Base-by-base conservation (phyloP, 2,888 invertebrate species). In the Platycheirus albimanus region DNA sequence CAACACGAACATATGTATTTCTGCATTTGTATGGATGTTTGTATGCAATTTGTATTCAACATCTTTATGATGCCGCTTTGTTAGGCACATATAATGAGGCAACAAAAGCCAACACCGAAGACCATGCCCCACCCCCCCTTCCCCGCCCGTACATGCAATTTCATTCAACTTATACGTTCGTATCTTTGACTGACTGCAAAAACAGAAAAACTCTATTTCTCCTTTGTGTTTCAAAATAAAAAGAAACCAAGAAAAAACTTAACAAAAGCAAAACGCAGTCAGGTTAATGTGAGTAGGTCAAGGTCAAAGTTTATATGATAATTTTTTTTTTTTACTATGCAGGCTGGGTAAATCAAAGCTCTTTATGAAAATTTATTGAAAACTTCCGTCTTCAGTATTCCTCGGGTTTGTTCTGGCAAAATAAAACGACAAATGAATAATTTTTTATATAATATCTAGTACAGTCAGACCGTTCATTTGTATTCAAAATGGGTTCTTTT, bases 281-380 rank as follows among this genome's bases (percentile, higher is more conserved):
- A 36, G 45, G 33, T 69, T 54, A 69, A 51, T 61, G 43, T 20
- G 30, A 61, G 28, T 69, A 54, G 76, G 76, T 63, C 69, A 76
- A 20, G 76, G 76, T 45, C 52, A 28, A 15, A 52, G 52, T 15
- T 28, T 17, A 28, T 28, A 24, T 52, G 45, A 19, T n/a, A 11
- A n/a, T 8, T 56, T 56, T 10, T 38, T 2, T 24, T 47, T 52
- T 49, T 13, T 28, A 8, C 15, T 38, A 13, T 38, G 3, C 36
- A 24, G 20, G 1, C 2, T 13, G 24, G 8, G 28, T 11, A 58
- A 58, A 58, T 58, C 58, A 58, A 19, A 56, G 2, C 24, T 20
- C 8, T 49, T 51, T 51, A 10, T 30, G 3, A 5, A 47, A 47
- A n/a, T 36, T 33, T 56, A 20, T 20, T 56, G 13, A 58, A 58